phyloP scores from a whole-genome alignment of 92 coral and sea anemone genomes.

The Diadumene lineata region DNA sequence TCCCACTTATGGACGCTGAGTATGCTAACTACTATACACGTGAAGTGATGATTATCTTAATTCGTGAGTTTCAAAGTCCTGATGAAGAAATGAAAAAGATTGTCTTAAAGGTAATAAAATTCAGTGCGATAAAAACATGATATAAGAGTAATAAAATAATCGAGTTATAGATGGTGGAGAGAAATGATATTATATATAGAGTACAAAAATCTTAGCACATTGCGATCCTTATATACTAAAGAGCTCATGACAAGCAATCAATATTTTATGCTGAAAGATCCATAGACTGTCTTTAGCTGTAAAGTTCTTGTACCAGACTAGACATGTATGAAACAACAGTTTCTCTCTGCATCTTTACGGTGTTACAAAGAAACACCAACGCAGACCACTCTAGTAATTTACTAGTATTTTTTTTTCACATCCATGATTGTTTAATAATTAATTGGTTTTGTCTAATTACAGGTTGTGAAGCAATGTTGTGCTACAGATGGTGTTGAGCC shows the following conservation, averaged over 20 bases:
- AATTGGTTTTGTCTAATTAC: not conserved
- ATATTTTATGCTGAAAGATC: no score
- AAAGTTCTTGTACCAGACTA: no score
- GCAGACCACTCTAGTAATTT: no score
- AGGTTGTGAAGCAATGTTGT: constrained; percentile 99
- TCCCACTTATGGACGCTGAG: constrained; percentile 99
- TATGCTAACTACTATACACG: constrained; percentile 99
- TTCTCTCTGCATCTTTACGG: no score
- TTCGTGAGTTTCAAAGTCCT: constrained; percentile 99
- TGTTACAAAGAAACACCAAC: no score
- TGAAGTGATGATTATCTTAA: constrained; percentile 98
- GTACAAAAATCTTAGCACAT: no score
- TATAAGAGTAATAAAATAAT: not conserved
- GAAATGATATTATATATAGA: no score
- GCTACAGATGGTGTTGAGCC: constrained; percentile 99
- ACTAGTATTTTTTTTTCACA: no score
- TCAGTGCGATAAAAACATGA: not conserved
- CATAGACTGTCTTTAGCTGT: no score
- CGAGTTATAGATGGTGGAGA: not conserved
- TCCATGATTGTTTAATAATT: not conserved
- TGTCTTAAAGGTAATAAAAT: constrained; percentile 76
- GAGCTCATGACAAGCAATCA: not conserved
- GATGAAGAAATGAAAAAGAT: constrained; percentile 99
- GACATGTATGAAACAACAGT: no score
- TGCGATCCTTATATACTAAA: no score